Evolutionary conservation across 2,888 invertebrate genomes (phyloP), one percentile per base, ranked within the genome.

Genomic region (Trichogramma evanescens): DNA sequence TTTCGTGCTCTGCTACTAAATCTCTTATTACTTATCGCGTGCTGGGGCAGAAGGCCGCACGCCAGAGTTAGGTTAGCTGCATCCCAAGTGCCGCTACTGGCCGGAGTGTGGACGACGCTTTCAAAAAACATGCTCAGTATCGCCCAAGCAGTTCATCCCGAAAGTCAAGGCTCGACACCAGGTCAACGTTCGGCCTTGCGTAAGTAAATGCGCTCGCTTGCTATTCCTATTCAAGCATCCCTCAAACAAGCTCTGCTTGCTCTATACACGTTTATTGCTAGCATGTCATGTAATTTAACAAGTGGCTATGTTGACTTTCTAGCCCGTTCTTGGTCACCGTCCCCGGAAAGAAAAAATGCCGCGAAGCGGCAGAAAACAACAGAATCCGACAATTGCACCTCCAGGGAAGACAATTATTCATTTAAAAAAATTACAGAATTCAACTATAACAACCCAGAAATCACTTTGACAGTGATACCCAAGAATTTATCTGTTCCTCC

Each of bases 391-490:
- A 2, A 49, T 38, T 8, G 48, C 10, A 43, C 41, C 51, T 7
- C 38, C 46, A 2, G 55, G 59, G 13, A 54, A 43, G 42, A 49
- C 54, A 26, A 39, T 41, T 3, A 44, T 55, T 8, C 56, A 54
- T n/a, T 46, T 55, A n/a, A 48, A 59, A 48, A 10, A 48, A 13
- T 48, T 5, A 13, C 48, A 13, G 10, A 10, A 13, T 42, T 61
- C 4, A 59, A 9, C 8, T 41, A 56, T 4, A 58, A 60, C n/a
- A 62, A 58, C 44, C 54, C 59, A 6, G 66, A 68, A 50, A 65
- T 66, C 6, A 67, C 67, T 38, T 10, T 67, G 38, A 67, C 66
- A 1, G n/a, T 62, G 10, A 63, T 66, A 44, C 44, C 56, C 38
- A 63, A 63, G 55, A 60, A 51, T 8, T 59, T 57, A 13, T 49